Evolutionary conservation across 2,797 vertebrate species (phyloP), one percentile per base, ranked within the genome.

Genomic region (Gymnodraco acuticeps): DNA sequence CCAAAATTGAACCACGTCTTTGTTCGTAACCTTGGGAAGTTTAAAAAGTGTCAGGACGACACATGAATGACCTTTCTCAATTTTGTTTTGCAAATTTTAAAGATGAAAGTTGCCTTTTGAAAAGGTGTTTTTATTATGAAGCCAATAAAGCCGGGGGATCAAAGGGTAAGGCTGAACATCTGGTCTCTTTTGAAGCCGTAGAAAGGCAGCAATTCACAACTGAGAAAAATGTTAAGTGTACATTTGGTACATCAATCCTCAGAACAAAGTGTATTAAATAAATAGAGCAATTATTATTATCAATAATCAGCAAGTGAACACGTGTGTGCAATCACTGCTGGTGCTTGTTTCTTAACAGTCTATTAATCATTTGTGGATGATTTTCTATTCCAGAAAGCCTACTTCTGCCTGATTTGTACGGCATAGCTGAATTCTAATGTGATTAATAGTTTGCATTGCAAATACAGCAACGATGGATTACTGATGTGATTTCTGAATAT

Each of bases 281-380:
- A 38, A 11, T 64, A 60, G 54, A 77, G 23, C 63, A 65, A 76
- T n/a, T 20, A 10, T 83, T 64, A 78, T 53, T 67, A 81, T 87
- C 75, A 87, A 42, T 77, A 83, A 46, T 65, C 81, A 81, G 61
- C 52, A 64, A 1, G n/a, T 31, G 68, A 77, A 71, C 68, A 70
- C 60, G 66, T 78, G 48, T 41, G 6, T 38, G 33, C 4, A 4
- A 3, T 31, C 62, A 58, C 31, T 60, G 43, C 17, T 17, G 54
- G 15, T 51, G 69, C 9, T n/a, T 17, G 27, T 23, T 53, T 43
- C 9, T 41, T 43, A 41, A 64, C 47, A 52, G 38, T 46, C 1
- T 0, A 13, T 64, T 46, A 47, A 6, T 7, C n/a, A 50, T 41
- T 52, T 75, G 55, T 50, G 1, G 4, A 52, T 46, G 52, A 51